Evolutionary conservation across 2,113 vertebrate genomes (phyloP).

Genomic region (Calonectris borealis): DNA sequence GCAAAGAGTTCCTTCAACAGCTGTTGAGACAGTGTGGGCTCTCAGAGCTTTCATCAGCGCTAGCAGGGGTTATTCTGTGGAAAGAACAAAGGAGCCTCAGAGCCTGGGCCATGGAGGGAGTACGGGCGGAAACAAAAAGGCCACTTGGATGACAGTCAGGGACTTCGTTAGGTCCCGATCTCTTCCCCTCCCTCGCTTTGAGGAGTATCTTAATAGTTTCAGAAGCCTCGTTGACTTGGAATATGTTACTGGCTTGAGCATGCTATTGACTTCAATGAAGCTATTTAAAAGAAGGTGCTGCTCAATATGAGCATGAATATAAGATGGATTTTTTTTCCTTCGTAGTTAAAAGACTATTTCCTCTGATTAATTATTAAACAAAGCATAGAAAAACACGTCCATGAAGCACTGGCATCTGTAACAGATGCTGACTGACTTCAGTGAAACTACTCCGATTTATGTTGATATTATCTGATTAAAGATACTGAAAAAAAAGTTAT

Average conservation of each 20-base stretch:
- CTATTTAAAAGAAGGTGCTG: neutral
- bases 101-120: conserved; percentile 20
- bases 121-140: conserved; percentile 29
- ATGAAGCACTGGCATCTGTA: neutral
- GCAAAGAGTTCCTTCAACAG: conserved; percentile 55
- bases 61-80: conserved; percentile 38
- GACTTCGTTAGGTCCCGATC: neutral
- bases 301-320: neutral
- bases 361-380: conserved; percentile 51
- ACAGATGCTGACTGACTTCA: neutral
- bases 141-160: neutral
- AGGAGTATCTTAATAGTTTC: conserved; percentile 32
- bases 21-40: conserved; percentile 59
- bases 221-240: neutral
- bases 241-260: neutral
- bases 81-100: conserved; percentile 72
- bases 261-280: neutral
- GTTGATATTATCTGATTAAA: neutral
- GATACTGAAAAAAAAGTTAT: neutral
- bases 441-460: neutral
- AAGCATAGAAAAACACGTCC: neutral
- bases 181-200: neutral
- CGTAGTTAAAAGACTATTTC: neutral
- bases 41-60: conserved; percentile 41
- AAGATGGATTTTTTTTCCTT: neutral